phyloP scores from a whole-genome alignment of 2,113 vertebrate species.

The Leuciscus idus region DNA sequence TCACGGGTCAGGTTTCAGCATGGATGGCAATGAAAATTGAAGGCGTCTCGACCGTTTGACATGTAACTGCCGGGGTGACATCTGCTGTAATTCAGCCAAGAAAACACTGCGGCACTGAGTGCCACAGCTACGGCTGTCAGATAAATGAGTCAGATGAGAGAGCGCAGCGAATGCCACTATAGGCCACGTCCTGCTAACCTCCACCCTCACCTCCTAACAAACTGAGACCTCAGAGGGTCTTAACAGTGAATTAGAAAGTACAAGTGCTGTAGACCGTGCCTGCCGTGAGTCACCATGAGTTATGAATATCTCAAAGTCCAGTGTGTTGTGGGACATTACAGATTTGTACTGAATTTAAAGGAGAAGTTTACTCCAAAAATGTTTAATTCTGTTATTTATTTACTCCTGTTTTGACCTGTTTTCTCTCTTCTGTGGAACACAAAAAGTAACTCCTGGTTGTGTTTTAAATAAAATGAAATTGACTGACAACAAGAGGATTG shows the following conservation, averaged over 20 bases:
- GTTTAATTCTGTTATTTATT: not conserved
- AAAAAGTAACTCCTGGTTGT: not conserved
- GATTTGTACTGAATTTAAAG: not conserved
- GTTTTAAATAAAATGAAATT: not conserved
- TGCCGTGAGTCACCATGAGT: not conserved
- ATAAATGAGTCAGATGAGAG: conserved; percentile 52
- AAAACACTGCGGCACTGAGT: conserved; percentile 51
- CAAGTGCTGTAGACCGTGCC: not conserved
- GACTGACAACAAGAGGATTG: not conserved
- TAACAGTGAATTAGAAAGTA: conserved; percentile 19
- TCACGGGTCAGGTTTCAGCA: conserved; percentile 50
- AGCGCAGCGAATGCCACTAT: conserved; percentile 16
- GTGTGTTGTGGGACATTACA: not conserved
- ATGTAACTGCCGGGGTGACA: conserved; percentile 55
- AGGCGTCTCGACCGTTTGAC: conserved; percentile 48
- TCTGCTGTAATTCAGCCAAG: conserved; percentile 54
- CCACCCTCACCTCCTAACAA: conserved; percentile 27
- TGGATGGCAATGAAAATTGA: conserved; percentile 52
- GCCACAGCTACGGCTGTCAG: conserved; percentile 51
- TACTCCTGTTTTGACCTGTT: not conserved
- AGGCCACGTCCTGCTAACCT: conserved; percentile 29
- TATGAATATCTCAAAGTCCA: conserved; percentile 5
- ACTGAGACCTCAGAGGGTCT: conserved; percentile 32
- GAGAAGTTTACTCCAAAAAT: not conserved
- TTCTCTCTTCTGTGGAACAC: not conserved